phyloP scores from a whole-genome alignment of 2,113 vertebrate species.

The Vicugna pacos region DNA sequence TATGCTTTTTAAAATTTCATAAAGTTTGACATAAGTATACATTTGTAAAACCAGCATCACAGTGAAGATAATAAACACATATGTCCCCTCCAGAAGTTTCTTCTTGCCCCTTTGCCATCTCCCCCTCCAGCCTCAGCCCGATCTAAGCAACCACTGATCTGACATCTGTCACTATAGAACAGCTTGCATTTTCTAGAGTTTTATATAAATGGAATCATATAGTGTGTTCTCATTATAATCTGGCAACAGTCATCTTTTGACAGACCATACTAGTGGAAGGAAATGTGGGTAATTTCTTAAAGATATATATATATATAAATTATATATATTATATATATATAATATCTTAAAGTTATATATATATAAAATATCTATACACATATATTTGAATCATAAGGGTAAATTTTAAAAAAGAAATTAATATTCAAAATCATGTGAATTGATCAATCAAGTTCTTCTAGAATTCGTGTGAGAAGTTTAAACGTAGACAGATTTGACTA shows the following conservation, averaged over 20 bases:
- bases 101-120: conserved; percentile 5
- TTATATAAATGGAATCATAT: background rate
- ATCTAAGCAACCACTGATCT: background rate
- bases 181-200: conserved; percentile 34
- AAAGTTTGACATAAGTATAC: background rate
- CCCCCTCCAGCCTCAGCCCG: background rate
- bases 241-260: background rate
- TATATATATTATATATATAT: too few species aligned
- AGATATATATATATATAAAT: too few species aligned
- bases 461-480: background rate
- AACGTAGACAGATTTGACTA: background rate
- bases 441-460: conserved; percentile 5
- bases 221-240: background rate
- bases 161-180: background rate
- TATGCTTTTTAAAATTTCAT: background rate
- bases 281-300: conserved; percentile 11
- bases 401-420: conserved; percentile 33
- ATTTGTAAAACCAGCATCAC: conserved; percentile 15
- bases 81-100: background rate
- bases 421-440: background rate
- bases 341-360: too few species aligned
- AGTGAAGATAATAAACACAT: conserved; percentile 29
- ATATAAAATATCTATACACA: too few species aligned
- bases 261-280: background rate
- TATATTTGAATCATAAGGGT: background rate